Base-by-base conservation (phyloP, 2,888 invertebrate species). In the Epicampocera succincta region DNA sequence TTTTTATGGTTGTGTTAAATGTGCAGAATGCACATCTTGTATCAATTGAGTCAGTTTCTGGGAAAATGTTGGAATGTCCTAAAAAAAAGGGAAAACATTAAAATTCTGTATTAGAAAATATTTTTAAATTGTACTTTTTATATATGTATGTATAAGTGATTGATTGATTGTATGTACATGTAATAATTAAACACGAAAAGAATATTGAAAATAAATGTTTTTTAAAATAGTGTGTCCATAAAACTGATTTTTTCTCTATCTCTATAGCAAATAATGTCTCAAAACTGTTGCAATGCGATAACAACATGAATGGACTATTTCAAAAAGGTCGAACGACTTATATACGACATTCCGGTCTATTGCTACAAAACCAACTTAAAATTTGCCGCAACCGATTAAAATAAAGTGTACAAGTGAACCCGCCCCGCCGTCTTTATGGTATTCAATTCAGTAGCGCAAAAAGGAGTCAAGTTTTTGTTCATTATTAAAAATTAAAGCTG, bases 61-160 rank as follows among this genome's bases (percentile, higher is more conserved):
- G 81, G 90, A 89, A 87, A 91, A 91, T 85, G 91, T 91, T 88
- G 91, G 91, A 87, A 91, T 88, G 88, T 91, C 91, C 91, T 91
- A 80, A 68, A 60, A 72, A 50, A 84, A 66, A 63, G 78, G 19
- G 79, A 38, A 52, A 54, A 65, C 61, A 46, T 2, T 38, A 8
- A 56, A 19, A 69, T 15, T 44, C 48, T 15, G 8, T 38, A 21
- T 60, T 58, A 19, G 29, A 72, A 60, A 52, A 40, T 8, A 65
- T 72, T 48, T 69, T 63, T 42, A 68, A 63, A 44, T 44, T 44
- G 19, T 61, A 69, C 52, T 40, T 44, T 29, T 74, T 74, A 25
- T 65, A 72, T 58, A 44, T 48, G 12, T 65, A 44, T 74, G 79
- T 74, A 75, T 40, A 80, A 75, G 44, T 71, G 46, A 46, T 33